phyloP scores from a whole-genome alignment of 2,113 vertebrate genomes.

The Ceratotherium simum region DNA sequence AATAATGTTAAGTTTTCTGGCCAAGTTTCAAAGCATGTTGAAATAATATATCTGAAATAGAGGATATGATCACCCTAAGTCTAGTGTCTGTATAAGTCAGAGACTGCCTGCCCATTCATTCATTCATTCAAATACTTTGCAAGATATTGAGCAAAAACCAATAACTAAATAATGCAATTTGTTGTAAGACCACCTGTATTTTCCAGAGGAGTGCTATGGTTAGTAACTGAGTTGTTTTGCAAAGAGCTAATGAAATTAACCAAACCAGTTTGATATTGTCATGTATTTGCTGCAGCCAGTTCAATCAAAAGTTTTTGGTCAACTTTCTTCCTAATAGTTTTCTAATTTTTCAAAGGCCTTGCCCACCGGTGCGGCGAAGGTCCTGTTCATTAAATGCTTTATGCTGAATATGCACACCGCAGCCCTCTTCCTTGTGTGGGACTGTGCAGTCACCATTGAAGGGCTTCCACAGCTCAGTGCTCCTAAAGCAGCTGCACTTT shows the following conservation, averaged over 20 bases:
- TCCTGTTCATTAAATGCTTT: not conserved
- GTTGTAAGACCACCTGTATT: not conserved
- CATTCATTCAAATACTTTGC: not conserved
- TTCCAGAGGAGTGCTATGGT: not conserved
- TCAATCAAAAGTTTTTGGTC: not conserved
- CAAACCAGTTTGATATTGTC: not conserved
- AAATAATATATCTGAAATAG: not conserved
- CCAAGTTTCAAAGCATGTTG: not conserved
- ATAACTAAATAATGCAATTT: not conserved
- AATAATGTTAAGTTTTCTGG: not conserved
- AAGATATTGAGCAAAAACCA: not conserved
- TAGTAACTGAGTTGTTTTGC: not conserved
- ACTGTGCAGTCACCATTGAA: not conserved
- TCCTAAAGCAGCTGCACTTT: slow-evolving; percentile 60
- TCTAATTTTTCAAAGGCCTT: not conserved
- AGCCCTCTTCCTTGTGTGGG: not conserved
- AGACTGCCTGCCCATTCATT: not conserved
- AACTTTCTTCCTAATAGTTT: not conserved
- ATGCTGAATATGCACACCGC: not conserved
- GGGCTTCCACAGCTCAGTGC: not conserved
- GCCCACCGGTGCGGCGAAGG: not conserved
- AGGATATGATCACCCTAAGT: not conserved
- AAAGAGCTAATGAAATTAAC: not conserved
- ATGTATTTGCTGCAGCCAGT: not conserved
- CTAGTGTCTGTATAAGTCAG: not conserved